Evolutionary conservation across 1,140 invertebrate genomes (phyloP), one percentile per base, ranked within the genome.

Genomic region (Prorops nasuta): DNA sequence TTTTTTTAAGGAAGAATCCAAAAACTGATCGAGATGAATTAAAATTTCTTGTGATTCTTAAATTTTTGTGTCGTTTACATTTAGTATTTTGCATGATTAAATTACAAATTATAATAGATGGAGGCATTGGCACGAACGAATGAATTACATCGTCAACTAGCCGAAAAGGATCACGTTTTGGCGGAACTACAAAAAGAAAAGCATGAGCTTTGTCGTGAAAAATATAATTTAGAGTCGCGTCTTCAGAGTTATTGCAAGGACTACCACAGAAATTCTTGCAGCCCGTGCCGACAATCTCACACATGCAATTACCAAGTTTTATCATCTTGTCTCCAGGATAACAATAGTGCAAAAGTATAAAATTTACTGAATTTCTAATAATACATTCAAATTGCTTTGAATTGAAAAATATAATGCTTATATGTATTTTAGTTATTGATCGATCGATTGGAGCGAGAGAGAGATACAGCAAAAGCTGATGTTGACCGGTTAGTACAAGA

Each of bases 401-500:
- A n/a, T n/a, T n/a, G n/a, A n/a, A n/a, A n/a, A n/a, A n/a, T n/a
- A n/a, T n/a, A n/a, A n/a, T 19, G 4, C 32, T 41, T 10, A 28
- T 54, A 44, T 52, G 52, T 15, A 15, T 55, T 68, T 20, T 44
- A 81, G 74, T 17, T 58, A 8, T 58, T 56, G 19, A 52, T 79
- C 8, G 77, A 77, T 51, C 69, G 74, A 22, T 52, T 80, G 18
- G 78, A 82, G 65, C 72, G 73, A 24, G 82, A 83, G 58, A 65
- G 80, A 44, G 79, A 83, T 53, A 57, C 73, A 20, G 78, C 80
- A 16, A 69, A 71, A 50, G 71, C 64, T n/a, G 81, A 84, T 51
- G 65, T 82, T 15, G 67, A 78, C 45, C 69, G 78, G 48, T 54
- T 83, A 20, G 78, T 81, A 49, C 72, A 81, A 55, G 83, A 85